Percentiles rank a stretch among this genome's conserved stretches.
Evolutionary conservation across 2,113 vertebrate genomes (phyloP).

Genomic region (Elanoides forficatus): DNA sequence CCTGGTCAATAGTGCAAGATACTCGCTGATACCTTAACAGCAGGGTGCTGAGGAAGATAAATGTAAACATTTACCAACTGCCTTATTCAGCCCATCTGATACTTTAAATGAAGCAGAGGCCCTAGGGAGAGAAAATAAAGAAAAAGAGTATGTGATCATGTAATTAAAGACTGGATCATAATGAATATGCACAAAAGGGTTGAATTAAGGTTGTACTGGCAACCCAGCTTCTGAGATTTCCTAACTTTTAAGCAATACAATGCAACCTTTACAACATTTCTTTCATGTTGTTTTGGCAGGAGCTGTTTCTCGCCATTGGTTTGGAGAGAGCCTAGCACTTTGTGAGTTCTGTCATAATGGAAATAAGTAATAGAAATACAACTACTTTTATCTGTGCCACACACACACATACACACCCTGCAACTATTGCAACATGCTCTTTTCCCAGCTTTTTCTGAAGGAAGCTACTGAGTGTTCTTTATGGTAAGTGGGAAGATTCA

Average conservation of each 20-base stretch:
- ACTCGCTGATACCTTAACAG: neutral
- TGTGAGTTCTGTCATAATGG: neutral
- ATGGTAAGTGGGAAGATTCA: neutral
- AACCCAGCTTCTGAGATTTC: slow-evolving; percentile 11
- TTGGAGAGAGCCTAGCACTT: neutral
- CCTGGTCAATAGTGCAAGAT: neutral
- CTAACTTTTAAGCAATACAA: neutral
- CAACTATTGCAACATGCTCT: neutral
- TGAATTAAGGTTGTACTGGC: slow-evolving; percentile 31
- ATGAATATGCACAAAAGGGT: neutral
- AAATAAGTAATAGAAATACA: slow-evolving; percentile 19
- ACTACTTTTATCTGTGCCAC: neutral
- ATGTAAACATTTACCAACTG: neutral
- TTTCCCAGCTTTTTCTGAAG: slow-evolving; percentile 19
- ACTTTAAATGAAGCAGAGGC: neutral
- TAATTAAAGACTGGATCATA: slow-evolving; percentile 10
- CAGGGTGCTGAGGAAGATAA: neutral
- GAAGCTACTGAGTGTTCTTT: neutral
- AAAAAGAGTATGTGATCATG: neutral
- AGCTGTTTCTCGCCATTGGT: neutral
- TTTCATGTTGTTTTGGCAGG: slow-evolving; percentile 22
- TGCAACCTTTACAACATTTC: slow-evolving; percentile 22
- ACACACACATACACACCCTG: neutral
- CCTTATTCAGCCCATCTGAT: neutral
- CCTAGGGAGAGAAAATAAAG: neutral